These are phyloP conservation scores for Microcebus ravelobensis DNA, from an alignment of 2,113 vertebrate genomes.

Conservation along the genomic window DNA sequence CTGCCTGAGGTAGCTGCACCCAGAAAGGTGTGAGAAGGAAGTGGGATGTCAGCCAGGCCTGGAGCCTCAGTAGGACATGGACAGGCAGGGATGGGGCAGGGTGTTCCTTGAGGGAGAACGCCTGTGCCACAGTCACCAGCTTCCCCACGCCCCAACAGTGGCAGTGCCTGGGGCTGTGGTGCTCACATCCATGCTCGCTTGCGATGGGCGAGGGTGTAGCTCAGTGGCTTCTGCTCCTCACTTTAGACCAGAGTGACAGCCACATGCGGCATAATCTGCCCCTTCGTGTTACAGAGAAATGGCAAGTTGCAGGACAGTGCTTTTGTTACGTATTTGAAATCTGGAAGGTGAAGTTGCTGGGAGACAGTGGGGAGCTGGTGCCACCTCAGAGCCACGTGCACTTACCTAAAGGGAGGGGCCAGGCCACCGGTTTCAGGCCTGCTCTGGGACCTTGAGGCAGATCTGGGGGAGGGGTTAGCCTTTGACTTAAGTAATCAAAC, in stretches of 20 bases:
- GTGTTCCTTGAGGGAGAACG: not conserved
- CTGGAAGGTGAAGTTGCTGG: not conserved
- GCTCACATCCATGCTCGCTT: not conserved
- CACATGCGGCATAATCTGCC: too few species aligned
- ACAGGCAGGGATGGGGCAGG: not conserved
- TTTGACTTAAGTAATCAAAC: not conserved
- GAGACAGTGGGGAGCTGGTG: not conserved
- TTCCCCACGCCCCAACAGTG: not conserved
- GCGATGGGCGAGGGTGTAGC: not conserved
- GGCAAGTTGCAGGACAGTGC: too few species aligned
- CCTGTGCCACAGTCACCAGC: too few species aligned
- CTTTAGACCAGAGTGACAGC: not conserved
- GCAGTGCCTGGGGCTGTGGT: too few species aligned
- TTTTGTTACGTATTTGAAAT: too few species aligned
- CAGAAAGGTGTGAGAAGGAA: not conserved
- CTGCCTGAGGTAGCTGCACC: not conserved
- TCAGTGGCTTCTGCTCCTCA: not conserved
- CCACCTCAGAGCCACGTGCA: not conserved
- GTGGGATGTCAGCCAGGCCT: not conserved
- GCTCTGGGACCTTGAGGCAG: not conserved
- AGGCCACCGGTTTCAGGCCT: too few species aligned
- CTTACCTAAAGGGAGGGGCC: too few species aligned
- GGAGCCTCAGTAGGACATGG: not conserved
- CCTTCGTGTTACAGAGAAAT: not conserved
- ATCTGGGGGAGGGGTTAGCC: too few species aligned